Base-by-base conservation (phyloP, 2,113 vertebrate species). In the Pheucticus melanocephalus region DNA sequence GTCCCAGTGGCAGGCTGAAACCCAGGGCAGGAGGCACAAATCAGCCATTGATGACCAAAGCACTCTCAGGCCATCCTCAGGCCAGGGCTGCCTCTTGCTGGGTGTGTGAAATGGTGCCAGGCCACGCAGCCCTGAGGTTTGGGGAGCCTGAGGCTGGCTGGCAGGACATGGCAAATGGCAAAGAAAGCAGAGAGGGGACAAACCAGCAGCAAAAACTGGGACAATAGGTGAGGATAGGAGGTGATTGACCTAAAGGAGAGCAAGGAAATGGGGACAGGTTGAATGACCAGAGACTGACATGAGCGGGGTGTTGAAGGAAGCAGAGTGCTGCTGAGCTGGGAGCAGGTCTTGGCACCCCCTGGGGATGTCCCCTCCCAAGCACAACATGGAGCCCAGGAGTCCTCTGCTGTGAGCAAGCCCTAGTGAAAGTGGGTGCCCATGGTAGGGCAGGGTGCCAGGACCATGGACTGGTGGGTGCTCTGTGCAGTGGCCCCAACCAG, bases 381-480 rank as follows among this genome's bases (percentile, higher is more conserved):
- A 86, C 2, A 13, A 8, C 9, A 31, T 1, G 1, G 47, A 90
- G 5, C 17, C 40, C 68, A 48, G 24, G 37, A 70, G 11, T 24
- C 45, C 25, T 51, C 13, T 91, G 42, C 76, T 25, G 3, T 45
- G 40, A 87, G 37, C 3, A 12, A 71, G 25, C 30, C 42, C 39
- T 30, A 31, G n/a, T 59, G 73, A 68, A 71, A 50, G 6, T 1
- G 0, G 8, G 44, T 78, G 47, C 31, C 63, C 10, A 1, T 15
- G 27, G 69, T 7, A 18, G 63, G 11, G 24, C 30, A 33, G 28
- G 12, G 27, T 86, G 23, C 31, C 5, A 1, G 47, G 50, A 40
- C 37, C 24, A 12, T 0, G 1, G 28, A 18, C 31, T 31, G 6
- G 13, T 0, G 0, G 6, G 13, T 0, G 0, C 40, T 35, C 42